Evolutionary conservation across 1,140 invertebrate genomes (phyloP), one percentile per base, ranked within the genome.

Genomic region (Brachionus angularis): DNA sequence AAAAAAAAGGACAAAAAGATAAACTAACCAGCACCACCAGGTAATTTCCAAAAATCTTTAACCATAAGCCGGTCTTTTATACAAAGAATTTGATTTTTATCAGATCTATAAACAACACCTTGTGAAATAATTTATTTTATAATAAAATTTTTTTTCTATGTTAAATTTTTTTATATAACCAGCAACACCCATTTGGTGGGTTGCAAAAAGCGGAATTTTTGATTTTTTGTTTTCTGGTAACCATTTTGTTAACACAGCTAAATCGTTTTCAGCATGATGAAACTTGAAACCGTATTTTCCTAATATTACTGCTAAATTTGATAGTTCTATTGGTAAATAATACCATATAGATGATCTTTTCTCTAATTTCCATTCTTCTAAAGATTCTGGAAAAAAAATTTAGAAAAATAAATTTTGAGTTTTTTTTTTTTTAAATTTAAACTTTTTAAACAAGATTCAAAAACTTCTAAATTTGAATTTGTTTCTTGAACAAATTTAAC

Each of bases 161-260:
- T n/a, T n/a, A n/a, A n/a, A n/a, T n/a, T n/a, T n/a, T n/a, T n/a
- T n/a, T n/a, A n/a, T n/a, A n/a, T 52, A 50, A 79, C 78, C 78
- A 74, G 78, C 74, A 16, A 79, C 76, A 55, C 91, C 67, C 90
- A 79, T 80, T 88, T 88, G 62, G 88, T 93, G 79, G 88, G 90
- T 77, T 2, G 89, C 87, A 79, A 88, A 90, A 27, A 84, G 84
- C 16, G 91, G 91, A 72, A 93, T 82, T 75, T 87, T 88, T 71
- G 82, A 84, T 18, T 77, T 74, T 77, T 85, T 84, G 64, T 84
- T 77, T 67, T 53, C 79, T 5, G 88, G 85, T 34, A 94, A 79
- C 90, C 91, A 93, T 76, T 86, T 85, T 76, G 87, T 89, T 81
- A 94, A 83, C 79, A 87, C 87, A 2, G 91, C 87, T 78, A 86